Percentiles rank a stretch among this genome's conserved stretches.
Evolutionary conservation across 2,113 vertebrate genomes (phyloP).

Genomic region (Anser brachyrhynchus): DNA sequence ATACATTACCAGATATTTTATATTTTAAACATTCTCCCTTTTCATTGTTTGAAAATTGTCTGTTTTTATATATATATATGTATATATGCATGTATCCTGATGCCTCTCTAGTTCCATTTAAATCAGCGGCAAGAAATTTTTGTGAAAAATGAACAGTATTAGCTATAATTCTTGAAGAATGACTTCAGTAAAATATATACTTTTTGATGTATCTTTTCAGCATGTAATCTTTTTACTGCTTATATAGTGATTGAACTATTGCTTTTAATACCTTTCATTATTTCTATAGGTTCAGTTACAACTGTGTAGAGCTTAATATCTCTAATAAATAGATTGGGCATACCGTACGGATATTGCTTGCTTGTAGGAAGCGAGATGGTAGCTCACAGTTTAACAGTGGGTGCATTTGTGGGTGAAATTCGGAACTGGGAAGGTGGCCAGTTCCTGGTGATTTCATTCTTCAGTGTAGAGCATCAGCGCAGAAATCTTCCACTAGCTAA

Average conservation of each 20-base stretch:
- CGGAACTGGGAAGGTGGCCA: conserved; percentile 56
- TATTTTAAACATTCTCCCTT: background rate
- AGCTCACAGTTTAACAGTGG: conserved; percentile 47
- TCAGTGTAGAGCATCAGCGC: conserved; percentile 7
- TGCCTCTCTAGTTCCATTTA: background rate
- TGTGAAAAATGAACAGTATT: background rate
- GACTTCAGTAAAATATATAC: background rate
- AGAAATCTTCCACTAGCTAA: background rate
- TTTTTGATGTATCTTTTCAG: background rate
- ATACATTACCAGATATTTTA: background rate
- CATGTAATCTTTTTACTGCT: background rate
- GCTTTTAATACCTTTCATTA: background rate
- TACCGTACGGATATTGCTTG: background rate
- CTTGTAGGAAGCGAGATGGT: conserved; percentile 39
- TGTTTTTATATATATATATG: background rate
- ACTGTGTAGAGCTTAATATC: background rate
- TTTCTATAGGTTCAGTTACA: background rate
- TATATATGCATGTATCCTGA: background rate
- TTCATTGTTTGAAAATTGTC: background rate
- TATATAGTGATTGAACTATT: background rate
- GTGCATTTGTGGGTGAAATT: conserved; percentile 61
- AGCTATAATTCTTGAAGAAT: background rate
- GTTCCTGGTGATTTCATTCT: conserved; percentile 52
- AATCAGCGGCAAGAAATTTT: background rate
- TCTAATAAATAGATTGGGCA: background rate